A percentile compares a stretch with the other conserved stretches of the same genome.
These are phyloP conservation scores for Acleris literana DNA, from an alignment of 2,888 invertebrate species.

Conservation along the genomic window DNA sequence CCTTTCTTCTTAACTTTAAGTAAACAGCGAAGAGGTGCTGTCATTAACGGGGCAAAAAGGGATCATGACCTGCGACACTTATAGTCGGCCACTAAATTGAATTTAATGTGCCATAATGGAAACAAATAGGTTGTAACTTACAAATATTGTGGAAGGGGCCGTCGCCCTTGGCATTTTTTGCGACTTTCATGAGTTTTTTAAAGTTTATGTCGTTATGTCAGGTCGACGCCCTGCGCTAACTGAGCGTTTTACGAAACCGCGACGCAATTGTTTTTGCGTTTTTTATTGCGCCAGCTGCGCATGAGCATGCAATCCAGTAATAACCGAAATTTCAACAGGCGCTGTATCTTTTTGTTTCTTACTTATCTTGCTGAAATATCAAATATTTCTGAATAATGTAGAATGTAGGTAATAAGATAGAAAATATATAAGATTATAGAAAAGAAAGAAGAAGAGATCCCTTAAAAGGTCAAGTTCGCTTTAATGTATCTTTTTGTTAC, in stretches of 20 bases:
- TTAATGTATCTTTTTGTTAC: no score
- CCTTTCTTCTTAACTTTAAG: no score
- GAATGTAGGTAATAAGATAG: no score
- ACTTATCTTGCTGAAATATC: no score
- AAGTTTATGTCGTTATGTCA: constrained; percentile 1
- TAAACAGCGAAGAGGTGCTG: no score
- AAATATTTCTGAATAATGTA: no score
- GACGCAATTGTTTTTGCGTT: constrained; percentile 32
- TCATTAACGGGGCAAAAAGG: no score
- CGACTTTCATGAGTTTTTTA: constrained; percentile 5
- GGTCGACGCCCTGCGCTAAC: constrained; percentile 13
- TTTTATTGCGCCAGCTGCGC: constrained; percentile 28
- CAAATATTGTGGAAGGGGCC: neutral
- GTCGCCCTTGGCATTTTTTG: constrained; percentile 3
- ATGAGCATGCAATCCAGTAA: constrained; percentile 30
- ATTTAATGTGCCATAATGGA: neutral
- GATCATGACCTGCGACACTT: no score
- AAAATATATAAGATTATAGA: no score
- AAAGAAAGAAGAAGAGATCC: no score
- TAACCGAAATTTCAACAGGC: constrained; percentile 21
- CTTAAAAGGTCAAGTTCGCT: no score
- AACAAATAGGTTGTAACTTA: neutral
- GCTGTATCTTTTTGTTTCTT: constrained; percentile 1
- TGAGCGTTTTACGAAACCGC: constrained; percentile 24
- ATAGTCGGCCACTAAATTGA: no score